A percentile compares a stretch with the other conserved stretches of the same genome.
Evolutionary conservation across 2,888 invertebrate species (phyloP).

Genomic region (Cerceris rybyensis): DNA sequence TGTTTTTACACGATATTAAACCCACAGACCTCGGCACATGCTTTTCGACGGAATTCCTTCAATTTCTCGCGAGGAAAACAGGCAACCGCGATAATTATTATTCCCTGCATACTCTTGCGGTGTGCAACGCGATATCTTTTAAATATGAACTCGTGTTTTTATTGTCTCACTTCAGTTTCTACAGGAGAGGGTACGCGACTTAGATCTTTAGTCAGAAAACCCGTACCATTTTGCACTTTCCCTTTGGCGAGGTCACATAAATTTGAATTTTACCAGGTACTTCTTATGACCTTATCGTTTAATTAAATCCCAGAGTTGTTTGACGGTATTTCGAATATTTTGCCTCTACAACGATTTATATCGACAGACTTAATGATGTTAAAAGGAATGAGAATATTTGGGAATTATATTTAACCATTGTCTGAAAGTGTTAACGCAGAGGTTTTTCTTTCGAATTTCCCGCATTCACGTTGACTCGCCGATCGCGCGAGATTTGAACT

Average conservation of each 20-base stretch:
- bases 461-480: background rate
- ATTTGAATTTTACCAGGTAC: no score
- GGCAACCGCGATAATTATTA: constrained; percentile 2
- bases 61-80: constrained; percentile 4
- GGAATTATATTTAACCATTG: no score
- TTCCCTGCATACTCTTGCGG: background rate
- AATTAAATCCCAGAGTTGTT: no score
- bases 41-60: constrained; percentile 8
- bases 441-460: no score
- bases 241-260: background rate
- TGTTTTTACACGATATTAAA: constrained; percentile 11
- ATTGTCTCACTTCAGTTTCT: background rate
- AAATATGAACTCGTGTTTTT: background rate
- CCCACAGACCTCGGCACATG: background rate
- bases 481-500: background rate
- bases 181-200: background rate
- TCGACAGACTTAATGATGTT: no score
- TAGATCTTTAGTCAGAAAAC: background rate
- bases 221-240: background rate
- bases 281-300: no score
- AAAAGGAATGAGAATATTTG: no score
- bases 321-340: no score
- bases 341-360: no score
- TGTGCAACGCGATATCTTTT: background rate
- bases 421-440: no score